phyloP scores from a whole-genome alignment of 1,140 invertebrate genomes.

The Eueides isabella region DNA sequence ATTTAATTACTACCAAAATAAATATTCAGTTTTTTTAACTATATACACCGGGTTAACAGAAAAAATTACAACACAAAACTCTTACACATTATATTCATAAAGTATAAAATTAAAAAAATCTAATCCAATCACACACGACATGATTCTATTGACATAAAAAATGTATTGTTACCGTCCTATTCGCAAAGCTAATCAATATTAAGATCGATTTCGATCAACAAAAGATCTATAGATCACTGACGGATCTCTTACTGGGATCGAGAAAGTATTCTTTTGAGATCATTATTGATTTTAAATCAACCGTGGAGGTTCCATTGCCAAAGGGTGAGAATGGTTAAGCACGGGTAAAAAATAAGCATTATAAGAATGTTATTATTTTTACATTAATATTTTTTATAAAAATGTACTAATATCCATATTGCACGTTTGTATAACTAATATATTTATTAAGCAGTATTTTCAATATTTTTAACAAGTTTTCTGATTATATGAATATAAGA shows the following conservation, averaged over 20 bases:
- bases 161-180: constrained; percentile 50
- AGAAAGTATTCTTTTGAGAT: constrained; percentile 71
- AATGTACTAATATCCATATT: background rate
- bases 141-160: constrained; percentile 51
- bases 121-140: constrained; percentile 56
- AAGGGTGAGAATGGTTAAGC: constrained; percentile 51
- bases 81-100: background rate
- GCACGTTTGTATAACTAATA: background rate
- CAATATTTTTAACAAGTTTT: background rate
- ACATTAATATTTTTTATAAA: background rate
- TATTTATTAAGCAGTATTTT: background rate
- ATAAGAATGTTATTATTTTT: background rate
- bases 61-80: background rate
- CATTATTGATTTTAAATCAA: constrained; percentile 77
- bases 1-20: background rate
- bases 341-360: constrained; percentile 40
- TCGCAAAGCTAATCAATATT: constrained; percentile 63
- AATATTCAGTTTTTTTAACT: background rate
- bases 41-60: background rate
- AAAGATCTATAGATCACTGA: constrained; percentile 76
- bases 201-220: constrained; percentile 70
- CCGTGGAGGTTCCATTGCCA: constrained; percentile 59
- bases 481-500: too few species aligned
- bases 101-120: constrained; percentile 35
- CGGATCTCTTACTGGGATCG: constrained; percentile 75